A percentile compares a stretch with the other conserved stretches of the same genome.
Evolutionary conservation across 1,140 invertebrate species (phyloP).

Genomic region (Zelostemma sp.): DNA sequence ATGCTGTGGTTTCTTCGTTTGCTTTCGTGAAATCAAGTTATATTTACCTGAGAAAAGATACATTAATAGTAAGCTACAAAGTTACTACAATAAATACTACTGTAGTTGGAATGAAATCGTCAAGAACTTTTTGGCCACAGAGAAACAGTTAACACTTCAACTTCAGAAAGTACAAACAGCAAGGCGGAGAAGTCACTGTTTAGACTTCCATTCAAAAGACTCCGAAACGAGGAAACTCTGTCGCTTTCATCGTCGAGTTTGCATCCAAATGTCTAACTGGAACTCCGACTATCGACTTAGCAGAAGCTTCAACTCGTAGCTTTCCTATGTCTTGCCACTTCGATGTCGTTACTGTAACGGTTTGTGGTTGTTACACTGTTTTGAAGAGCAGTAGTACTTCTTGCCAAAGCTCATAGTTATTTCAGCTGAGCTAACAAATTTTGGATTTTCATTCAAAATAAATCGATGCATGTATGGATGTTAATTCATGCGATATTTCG

Average conservation of each 20-base stretch:
- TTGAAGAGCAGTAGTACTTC: constrained; percentile 11
- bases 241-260: constrained; percentile 35
- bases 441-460: too few species aligned
- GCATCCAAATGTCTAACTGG: constrained; percentile 35
- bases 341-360: constrained; percentile 23
- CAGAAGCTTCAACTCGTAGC: constrained; percentile 34
- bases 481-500: too few species aligned
- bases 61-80: background rate
- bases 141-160: constrained; percentile 34
- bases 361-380: constrained; percentile 16
- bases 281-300: constrained; percentile 30
- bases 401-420: too few species aligned
- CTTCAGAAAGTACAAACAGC: constrained; percentile 45
- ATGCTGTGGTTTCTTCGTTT: too few species aligned
- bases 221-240: constrained; percentile 44
- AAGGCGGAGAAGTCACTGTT: constrained; percentile 30
- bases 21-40: too few species aligned
- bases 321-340: constrained; percentile 37
- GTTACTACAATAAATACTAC: constrained; percentile 15
- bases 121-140: constrained; percentile 21
- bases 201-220: constrained; percentile 43
- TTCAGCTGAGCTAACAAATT: too few species aligned
- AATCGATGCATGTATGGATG: too few species aligned
- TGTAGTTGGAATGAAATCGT: constrained; percentile 24
- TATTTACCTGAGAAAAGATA: too few species aligned